Conservation (phyloP, 2,113 vertebrate genomes). For the Quiscalus mexicanus region DNA sequence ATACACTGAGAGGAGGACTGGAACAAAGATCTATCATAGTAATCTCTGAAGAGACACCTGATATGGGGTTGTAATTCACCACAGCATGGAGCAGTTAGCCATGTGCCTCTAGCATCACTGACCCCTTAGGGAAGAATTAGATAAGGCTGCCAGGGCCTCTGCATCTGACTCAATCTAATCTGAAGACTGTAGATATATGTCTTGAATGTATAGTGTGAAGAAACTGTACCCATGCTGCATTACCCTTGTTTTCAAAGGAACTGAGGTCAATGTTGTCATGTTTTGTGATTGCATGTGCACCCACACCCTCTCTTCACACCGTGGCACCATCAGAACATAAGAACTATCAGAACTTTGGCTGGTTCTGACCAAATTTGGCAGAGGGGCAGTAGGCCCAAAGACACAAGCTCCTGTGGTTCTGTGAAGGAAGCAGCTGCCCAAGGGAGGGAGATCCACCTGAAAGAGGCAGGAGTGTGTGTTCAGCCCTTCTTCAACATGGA, state of each 20-base stretch:
- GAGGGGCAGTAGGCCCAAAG: not conserved
- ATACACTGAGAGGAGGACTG: not conserved
- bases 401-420: rapidly evolving
- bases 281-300: not conserved
- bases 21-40: not conserved
- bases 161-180: not conserved
- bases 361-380: not conserved
- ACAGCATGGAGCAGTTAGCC: not conserved
- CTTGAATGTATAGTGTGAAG: not conserved
- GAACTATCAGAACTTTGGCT: not conserved
- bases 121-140: not conserved
- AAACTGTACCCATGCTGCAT: not conserved
- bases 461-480: not conserved
- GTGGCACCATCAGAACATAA: not conserved
- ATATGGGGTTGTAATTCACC: constrained; percentile 12
- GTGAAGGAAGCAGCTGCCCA: not conserved
- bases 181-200: not conserved
- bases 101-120: not conserved
- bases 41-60: not conserved
- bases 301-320: not conserved
- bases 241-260: not conserved
- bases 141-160: not conserved
- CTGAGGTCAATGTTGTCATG: rapidly evolving
- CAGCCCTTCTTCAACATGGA: not conserved
- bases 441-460: not conserved